Evolutionary conservation across 2,113 vertebrate species (phyloP), one percentile per base, ranked within the genome.

Genomic region (Leucopsar rothschildi): DNA sequence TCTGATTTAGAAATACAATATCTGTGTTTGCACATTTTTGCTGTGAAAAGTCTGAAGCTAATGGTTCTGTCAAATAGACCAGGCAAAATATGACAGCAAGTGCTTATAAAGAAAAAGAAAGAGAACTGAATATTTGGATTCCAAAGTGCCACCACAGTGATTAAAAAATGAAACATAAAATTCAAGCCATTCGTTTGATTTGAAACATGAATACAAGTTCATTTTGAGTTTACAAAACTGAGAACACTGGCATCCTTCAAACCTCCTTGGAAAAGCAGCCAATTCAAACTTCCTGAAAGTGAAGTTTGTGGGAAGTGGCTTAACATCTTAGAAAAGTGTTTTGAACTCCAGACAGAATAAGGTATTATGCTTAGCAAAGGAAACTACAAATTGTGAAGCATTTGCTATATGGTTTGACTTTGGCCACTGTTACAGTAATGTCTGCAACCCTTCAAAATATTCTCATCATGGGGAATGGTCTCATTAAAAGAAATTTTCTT

Each of bases 221-320:
- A 96, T 80, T 92, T 95, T 75, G 73, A 93, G 86, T 96, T 95
- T 95, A 92, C 80, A 93, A 94, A 95, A n/a, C 91, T 90, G 93
- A 94, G 92, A 95, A 95, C 90, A 95, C 90, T 95, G 90, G 90
- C 88, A 95, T 86, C 88, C 86, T 95, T 90, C 81, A 94, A 72
- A 60, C 44, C 13, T 50, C 75, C 70, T 88, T 83, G 81, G 94
- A 95, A 97, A 91, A 90, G 71, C 86, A 91, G 91, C 96, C 95
- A 95, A 85, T 83, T 95, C 78, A 97, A 96, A 97, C 94, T 96
- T 97, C 93, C 93, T 95, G 95, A 86, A 87, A 93, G n/a, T 42
- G 73, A 80, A 91, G 52, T 80, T 93, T 92, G 78, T 94, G 89
- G 93, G 82, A 95, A 96, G 90, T 82, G 53, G 79, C 68, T 90